Base-by-base conservation (phyloP, 2,113 vertebrate genomes). In the Gambusia affinis region DNA sequence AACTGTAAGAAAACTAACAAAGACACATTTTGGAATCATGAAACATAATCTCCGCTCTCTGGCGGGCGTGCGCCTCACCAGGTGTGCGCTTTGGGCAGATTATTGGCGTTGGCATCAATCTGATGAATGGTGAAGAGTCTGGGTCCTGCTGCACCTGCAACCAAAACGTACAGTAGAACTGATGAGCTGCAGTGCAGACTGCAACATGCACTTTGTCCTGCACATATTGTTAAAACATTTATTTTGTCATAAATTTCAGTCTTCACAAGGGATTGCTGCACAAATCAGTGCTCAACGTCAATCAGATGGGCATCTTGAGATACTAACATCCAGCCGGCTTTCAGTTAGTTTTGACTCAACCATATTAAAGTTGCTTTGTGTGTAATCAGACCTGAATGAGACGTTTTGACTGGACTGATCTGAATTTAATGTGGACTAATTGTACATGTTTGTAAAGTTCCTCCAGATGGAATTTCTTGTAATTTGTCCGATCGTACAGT, bases 71-170 rank as follows among this genome's bases (percentile, higher is more conserved):
- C 62, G 28, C 86, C 95, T 91, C 85, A 98, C 97, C 97, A 98
- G 47, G 97, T 98, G 31, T 98, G 97, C 80, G 97, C 97, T 93
- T 98, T 98, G 24, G 97, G 97, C 91, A 98, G 81, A 47, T 98
- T 97, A 72, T 98, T 97, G 57, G 96, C 94, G 92, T 96, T 97
- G 81, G 97, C 97, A 64, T 98, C 97, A 0, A 98, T 97, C 94
- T 98, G 97, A 92, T 98, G 97, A 60, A 98, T 98, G 83, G 97
- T 98, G 78, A 98, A 98, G 86, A 98, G 95, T 35, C 97, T 91
- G 1, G 97, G 97, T n/a, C 97, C 97, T 0, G 97, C 96, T 67
- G 97, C 97, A 78, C 97, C 97, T 98, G 88, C 47, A 79, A 68
- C 10, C 24, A 57, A 68, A 79, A 89, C 62, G 84, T 42, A 78